Evolutionary conservation across 2,888 invertebrate species (phyloP), one percentile per base, ranked within the genome.

Genomic region (Napeogenes inachia): DNA sequence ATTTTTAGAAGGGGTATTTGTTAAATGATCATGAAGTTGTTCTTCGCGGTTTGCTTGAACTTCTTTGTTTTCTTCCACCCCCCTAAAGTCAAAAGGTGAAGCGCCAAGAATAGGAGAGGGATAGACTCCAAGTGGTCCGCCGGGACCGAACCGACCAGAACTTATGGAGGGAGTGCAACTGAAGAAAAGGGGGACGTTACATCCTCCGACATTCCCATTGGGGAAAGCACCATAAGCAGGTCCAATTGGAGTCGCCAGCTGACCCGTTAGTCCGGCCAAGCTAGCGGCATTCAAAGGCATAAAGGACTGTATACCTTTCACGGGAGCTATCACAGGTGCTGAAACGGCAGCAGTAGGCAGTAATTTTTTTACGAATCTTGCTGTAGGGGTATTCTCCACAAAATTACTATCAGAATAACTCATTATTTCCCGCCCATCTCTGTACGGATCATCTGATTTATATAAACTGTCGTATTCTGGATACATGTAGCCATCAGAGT

Each of bases 111-210:
- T 33, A 62, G 56, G 33, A 8, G 60, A 4, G 21, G 62, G 65
- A 3, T 61, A 67, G 0, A 68, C 71, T 3, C 46, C n/a, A 4
- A 75, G 75, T 5, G 73, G 61, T 38, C 74, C 76, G 0, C 73
- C 45, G 42, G 76, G 78, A 32, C 80, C 75, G 38, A 88, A 70
- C 6, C 75, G 77, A 0, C 88, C 89, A 2, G 79, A 73, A 2
- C 81, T 79, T 62, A 90, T 78, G 0, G 82, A 78, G 0, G 89
- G 89, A 1, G 87, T 77, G 60, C 89, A 90, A 68, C 85, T 88
- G 64, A 90, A 78, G 53, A 89, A 74, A 8, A 89, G 72, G 0
- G 89, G 89, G 3, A 87, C 78, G 50, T 75, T 79, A 68, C 86
- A 85, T 0, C 82, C 82, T 13, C 82, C 82, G 0, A 74, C 74